phyloP scores from a whole-genome alignment of 2,113 vertebrate genomes.

The Hypocryptadius cinnamomeus region DNA sequence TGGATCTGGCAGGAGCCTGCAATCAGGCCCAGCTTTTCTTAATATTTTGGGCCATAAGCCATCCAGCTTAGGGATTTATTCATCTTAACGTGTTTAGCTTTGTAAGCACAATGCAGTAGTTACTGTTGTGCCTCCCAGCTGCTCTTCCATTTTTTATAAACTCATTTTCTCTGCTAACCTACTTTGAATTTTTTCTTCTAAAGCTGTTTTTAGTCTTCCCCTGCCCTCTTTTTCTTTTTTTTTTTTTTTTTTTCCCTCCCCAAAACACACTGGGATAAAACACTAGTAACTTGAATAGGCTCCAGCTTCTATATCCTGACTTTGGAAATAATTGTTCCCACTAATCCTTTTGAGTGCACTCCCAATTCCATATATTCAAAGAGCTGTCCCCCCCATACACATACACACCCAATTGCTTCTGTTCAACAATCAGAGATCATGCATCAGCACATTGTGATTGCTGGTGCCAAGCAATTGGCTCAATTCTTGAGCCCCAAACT shows the following conservation, averaged over 20 bases:
- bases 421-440: background rate
- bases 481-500: background rate
- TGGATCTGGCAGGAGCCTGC: background rate
- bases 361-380: constrained; percentile 19
- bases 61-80: constrained; percentile 31
- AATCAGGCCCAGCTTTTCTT: background rate
- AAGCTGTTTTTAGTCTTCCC: constrained; percentile 18
- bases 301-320: background rate
- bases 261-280: background rate
- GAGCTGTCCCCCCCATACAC: background rate
- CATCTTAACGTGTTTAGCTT: constrained; percentile 44
- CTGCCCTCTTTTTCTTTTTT: background rate
- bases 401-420: background rate
- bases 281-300: background rate
- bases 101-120: constrained; percentile 54
- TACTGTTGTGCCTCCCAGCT: constrained; percentile 47
- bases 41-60: constrained; percentile 41
- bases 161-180: constrained; percentile 50
- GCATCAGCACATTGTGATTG: background rate
- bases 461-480: background rate
- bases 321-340: constrained; percentile 38
- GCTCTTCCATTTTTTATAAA: constrained; percentile 57
- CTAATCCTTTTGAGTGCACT: constrained; percentile 44
- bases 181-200: constrained; percentile 29
- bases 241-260: too few species aligned